Conservation (phyloP, 2,888 invertebrate genomes). For the Volucella bombylans region DNA sequence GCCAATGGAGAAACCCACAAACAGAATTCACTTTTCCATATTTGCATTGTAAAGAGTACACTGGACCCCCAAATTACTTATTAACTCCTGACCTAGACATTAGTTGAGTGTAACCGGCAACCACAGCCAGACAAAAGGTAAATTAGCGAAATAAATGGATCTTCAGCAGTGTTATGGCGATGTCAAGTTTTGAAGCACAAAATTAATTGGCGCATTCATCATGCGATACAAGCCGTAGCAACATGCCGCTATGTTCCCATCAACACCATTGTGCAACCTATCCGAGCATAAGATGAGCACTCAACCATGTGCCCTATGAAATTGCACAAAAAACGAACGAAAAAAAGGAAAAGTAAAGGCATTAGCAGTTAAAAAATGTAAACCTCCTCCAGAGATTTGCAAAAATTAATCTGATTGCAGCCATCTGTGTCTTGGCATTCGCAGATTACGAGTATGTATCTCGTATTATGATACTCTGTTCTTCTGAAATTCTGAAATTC, state of each 20-base stretch:
- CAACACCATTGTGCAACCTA: slow-evolving; percentile 54
- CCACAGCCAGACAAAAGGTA: slow-evolving; percentile 10
- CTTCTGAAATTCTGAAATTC: slow-evolving; percentile 13
- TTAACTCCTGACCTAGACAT: slow-evolving; percentile 63
- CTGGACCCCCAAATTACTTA: slow-evolving; percentile 14
- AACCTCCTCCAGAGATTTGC: slow-evolving; percentile 64
- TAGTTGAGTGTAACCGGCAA: slow-evolving; percentile 35
- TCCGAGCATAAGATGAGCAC: slow-evolving; percentile 33
- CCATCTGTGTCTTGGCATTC: slow-evolving; percentile 31
- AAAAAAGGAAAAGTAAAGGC: slow-evolving; percentile 1
- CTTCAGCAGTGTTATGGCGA: slow-evolving; percentile 11
- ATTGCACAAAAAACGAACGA: slow-evolving; percentile 26
- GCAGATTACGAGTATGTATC: no score
- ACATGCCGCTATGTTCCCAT: slow-evolving; percentile 7
- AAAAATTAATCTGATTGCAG: slow-evolving; percentile 66
- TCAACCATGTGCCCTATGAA: slow-evolving; percentile 68
- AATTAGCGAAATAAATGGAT: slow-evolving; percentile 27
- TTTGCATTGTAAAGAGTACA: neutral
- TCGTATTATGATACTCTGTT: no score
- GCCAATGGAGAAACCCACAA: slow-evolving; percentile 11
- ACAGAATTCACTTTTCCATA: slow-evolving; percentile 30
- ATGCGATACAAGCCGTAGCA: slow-evolving; percentile 39
- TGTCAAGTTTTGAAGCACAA: slow-evolving; percentile 24
- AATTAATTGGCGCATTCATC: slow-evolving; percentile 68
- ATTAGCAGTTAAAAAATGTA: slow-evolving; percentile 8